phyloP scores from a whole-genome alignment of 2,113 vertebrate species.

The Heptranchias perlo region DNA sequence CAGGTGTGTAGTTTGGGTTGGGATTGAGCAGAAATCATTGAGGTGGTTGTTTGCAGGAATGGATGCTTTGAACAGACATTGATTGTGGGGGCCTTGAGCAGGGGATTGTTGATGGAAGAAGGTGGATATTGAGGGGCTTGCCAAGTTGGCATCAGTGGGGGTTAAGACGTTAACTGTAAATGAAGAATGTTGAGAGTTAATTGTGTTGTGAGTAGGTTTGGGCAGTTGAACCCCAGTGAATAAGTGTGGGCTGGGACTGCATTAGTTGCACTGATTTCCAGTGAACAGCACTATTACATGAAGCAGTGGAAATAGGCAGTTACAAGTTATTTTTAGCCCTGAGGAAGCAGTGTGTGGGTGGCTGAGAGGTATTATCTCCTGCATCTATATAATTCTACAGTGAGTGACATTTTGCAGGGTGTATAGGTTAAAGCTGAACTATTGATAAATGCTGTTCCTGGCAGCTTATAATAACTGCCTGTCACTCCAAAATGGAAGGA shows the following conservation, averaged over 20 bases:
- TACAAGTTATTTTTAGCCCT: not conserved
- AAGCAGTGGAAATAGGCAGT: not conserved
- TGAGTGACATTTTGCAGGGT: not conserved
- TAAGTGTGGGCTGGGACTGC: not conserved
- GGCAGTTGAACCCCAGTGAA: not conserved
- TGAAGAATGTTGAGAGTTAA: not conserved
- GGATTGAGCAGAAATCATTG: too few relatives aligned
- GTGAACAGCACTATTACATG: not conserved
- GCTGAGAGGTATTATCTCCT: constrained; percentile 8
- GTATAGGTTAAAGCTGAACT: not conserved
- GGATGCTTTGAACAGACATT: too few relatives aligned
- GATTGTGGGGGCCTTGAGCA: not conserved
- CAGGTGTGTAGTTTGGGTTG: too few relatives aligned
- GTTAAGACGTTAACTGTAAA: not conserved
- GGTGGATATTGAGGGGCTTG: not conserved
- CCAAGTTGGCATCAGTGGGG: not conserved
- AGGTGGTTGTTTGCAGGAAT: too few relatives aligned
- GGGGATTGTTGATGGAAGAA: not conserved
- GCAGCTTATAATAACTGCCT: not conserved
- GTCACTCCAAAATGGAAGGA: not conserved
- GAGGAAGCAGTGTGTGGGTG: constrained; percentile 9
- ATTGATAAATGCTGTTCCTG: not conserved
- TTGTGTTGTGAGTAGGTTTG: not conserved
- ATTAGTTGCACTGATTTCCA: not conserved
- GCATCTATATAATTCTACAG: not conserved